These are phyloP conservation scores for Phasianus colchicus DNA, from an alignment of 2,113 vertebrate genomes.

Conservation along the genomic window DNA sequence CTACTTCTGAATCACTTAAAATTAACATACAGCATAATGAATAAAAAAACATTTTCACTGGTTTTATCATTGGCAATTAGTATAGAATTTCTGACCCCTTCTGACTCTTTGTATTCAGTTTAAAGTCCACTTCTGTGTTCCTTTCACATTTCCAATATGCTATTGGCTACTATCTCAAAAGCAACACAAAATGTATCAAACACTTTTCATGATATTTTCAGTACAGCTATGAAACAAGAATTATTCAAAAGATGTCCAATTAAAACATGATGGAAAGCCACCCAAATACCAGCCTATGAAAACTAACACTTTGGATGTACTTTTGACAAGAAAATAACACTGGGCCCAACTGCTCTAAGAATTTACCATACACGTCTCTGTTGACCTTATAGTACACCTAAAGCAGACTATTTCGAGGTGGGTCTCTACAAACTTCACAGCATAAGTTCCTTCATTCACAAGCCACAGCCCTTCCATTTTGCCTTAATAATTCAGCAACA, in stretches of 20 bases:
- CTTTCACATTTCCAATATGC: background rate
- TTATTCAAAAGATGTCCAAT: background rate
- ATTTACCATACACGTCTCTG: fast-evolving
- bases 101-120: background rate
- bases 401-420: background rate
- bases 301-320: background rate
- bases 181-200: background rate
- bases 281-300: background rate
- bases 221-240: background rate
- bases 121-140: background rate
- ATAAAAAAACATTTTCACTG: background rate
- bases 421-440: background rate
- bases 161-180: background rate
- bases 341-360: background rate
- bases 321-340: background rate
- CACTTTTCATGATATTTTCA: fast-evolving
- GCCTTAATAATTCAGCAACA: background rate
- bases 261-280: background rate
- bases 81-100: background rate
- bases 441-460: background rate
- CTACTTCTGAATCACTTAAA: background rate
- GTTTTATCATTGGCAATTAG: background rate
- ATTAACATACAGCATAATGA: background rate
- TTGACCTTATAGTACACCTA: background rate
- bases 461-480: background rate